These are phyloP conservation scores for Numida meleagris DNA, from an alignment of 2,113 vertebrate genomes.

Conservation along the genomic window DNA sequence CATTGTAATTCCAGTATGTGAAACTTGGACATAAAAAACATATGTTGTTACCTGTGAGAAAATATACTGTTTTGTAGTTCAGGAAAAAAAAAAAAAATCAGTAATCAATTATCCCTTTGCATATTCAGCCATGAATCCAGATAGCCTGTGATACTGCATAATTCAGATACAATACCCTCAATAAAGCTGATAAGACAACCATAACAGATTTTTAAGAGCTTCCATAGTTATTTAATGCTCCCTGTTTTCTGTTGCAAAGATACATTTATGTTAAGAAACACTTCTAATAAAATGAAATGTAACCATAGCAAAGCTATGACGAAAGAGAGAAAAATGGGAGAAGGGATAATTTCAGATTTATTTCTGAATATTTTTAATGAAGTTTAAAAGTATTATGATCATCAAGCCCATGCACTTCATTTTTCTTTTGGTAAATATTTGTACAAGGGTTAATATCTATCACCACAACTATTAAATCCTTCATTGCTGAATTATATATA, in stretches of 20 bases:
- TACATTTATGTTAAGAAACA: neutral
- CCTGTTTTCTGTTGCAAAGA: neutral
- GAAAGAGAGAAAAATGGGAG: neutral
- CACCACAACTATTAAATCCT: neutral
- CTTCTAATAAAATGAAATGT: neutral
- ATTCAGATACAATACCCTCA: neutral
- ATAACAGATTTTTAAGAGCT: neutral
- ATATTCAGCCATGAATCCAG: neutral
- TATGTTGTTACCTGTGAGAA: neutral
- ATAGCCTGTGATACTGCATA: neutral
- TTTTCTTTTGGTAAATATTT: constrained; percentile 16
- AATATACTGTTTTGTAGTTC: neutral
- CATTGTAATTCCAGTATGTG: neutral
- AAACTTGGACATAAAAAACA: neutral
- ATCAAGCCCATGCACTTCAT: neutral
- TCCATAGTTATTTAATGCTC: neutral
- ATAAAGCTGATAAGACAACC: neutral
- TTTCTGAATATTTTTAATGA: neutral
- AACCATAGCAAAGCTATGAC: neutral
- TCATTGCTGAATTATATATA: neutral
- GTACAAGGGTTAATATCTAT: neutral
- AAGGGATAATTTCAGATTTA: neutral
- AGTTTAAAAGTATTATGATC: neutral
- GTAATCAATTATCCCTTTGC: neutral
- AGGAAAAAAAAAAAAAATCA: neutral